Conservation (phyloP, 2,888 invertebrate genomes). For the Rhodophaea formosa region DNA sequence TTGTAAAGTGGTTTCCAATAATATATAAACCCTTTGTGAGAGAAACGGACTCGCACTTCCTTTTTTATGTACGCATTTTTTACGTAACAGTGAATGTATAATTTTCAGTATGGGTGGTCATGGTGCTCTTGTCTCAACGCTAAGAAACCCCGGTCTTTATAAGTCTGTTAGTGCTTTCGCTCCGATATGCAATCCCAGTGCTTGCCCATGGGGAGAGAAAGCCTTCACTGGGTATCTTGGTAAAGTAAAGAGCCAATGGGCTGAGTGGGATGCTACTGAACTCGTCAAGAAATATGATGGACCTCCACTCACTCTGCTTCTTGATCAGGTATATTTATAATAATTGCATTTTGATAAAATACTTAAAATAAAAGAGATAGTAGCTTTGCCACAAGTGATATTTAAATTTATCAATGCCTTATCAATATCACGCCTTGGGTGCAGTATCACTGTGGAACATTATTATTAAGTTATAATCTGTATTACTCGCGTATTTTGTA, state of each 20-base stretch:
- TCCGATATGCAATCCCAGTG: conserved; percentile 94
- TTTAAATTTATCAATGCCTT: too few species aligned
- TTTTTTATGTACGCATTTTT: too few species aligned
- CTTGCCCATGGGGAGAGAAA: conserved; percentile 93
- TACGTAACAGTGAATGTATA: not conserved
- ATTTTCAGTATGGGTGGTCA: conserved; percentile 97
- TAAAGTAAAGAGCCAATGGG: conserved; percentile 85
- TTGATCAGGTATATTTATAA: conserved; percentile 88
- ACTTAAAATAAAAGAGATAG: not conserved
- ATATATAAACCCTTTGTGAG: too few species aligned
- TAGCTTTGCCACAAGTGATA: too few species aligned
- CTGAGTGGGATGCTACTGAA: conserved; percentile 93
- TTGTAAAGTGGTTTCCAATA: too few species aligned
- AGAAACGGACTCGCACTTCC: too few species aligned
- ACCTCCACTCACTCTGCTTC: conserved; percentile 89
- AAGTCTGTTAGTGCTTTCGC: conserved; percentile 96
- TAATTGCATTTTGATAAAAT: conserved; percentile 91
- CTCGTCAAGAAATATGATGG: conserved; percentile 91
- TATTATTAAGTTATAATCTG: too few species aligned
- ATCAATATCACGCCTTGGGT: too few species aligned
- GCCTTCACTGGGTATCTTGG: conserved; percentile 92
- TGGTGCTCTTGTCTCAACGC: conserved; percentile 93
- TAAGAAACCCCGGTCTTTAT: conserved; percentile 95
- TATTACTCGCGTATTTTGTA: too few species aligned
- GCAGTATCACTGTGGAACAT: too few species aligned